These are phyloP conservation scores for Xestobium rufovillosum DNA, from an alignment of 2,888 invertebrate genomes.

Conservation along the genomic window DNA sequence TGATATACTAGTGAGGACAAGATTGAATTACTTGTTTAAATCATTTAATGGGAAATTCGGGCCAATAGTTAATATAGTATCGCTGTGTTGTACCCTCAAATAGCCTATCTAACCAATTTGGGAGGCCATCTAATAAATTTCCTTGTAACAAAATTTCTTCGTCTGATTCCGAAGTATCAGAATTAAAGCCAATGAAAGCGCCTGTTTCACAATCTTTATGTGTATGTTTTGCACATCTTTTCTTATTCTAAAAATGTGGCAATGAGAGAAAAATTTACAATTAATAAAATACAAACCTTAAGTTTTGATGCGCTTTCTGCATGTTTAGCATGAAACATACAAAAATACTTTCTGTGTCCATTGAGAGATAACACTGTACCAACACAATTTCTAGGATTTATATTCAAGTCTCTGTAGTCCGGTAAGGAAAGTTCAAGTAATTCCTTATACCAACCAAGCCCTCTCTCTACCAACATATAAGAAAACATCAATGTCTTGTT, in stretches of 20 bases:
- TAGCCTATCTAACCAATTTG: constrained; percentile 93
- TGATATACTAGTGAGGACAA: too few relatives aligned
- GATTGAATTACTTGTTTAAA: too few relatives aligned
- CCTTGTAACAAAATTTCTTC: constrained; percentile 47
- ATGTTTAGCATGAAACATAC: constrained; percentile 97
- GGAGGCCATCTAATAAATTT: constrained; percentile 76
- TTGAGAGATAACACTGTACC: constrained; percentile 94
- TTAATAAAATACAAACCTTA: constrained; percentile 50
- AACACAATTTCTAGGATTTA: constrained; percentile 94
- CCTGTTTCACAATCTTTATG: constrained; percentile 70
- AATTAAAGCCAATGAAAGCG: constrained; percentile 79
- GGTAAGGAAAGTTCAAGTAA: constrained; percentile 81
- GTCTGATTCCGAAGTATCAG: constrained; percentile 51
- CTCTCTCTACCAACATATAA: constrained; percentile 86
- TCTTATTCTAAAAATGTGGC: too few relatives aligned
- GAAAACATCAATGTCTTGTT: constrained; percentile 96
- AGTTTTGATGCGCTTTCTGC: constrained; percentile 64
- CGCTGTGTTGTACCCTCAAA: constrained; percentile 95
- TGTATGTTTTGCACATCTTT: constrained; percentile 12
- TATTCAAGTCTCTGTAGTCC: constrained; percentile 72
- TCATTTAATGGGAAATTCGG: constrained; percentile 85
- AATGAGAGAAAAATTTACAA: too few relatives aligned
- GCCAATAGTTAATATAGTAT: constrained; percentile 97
- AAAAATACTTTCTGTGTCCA: constrained; percentile 95
- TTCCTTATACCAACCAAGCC: constrained; percentile 88